Conservation (phyloP, 2,797 vertebrate genomes). For the Spinibarbus caldwelli region DNA sequence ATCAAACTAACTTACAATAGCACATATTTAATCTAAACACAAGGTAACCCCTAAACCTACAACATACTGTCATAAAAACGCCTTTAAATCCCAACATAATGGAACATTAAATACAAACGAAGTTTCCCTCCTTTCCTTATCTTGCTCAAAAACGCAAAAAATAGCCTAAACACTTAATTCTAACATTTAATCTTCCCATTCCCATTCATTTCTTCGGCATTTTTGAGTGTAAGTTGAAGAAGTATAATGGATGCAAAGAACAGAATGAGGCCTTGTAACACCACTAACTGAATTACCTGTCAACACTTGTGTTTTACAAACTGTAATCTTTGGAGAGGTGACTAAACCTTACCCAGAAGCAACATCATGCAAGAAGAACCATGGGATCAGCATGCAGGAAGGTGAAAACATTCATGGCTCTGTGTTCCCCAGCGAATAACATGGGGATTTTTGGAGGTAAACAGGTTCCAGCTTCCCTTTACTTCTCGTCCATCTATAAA, state of each 20-base stretch:
- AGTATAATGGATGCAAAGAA: neutral
- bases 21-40: neutral
- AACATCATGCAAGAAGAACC: neutral
- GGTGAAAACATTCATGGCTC: constrained; percentile 10
- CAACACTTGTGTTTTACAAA: constrained; percentile 39
- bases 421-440: constrained; percentile 18
- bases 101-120: neutral
- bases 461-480: constrained; percentile 20
- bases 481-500: constrained; percentile 53
- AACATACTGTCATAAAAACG: neutral
- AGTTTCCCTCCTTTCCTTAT: neutral
- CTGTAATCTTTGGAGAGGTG: constrained; percentile 36
- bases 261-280: constrained; percentile 18
- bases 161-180: neutral
- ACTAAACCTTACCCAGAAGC: constrained; percentile 18
- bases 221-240: constrained; percentile 1
- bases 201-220: too few species aligned
- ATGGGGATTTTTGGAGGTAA: constrained; percentile 55
- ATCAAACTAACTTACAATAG: neutral
- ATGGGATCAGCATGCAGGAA: constrained; percentile 45
- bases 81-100: neutral
- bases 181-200: neutral
- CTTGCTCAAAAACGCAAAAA: neutral
- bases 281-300: constrained; percentile 30
- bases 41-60: neutral